Base-by-base conservation (phyloP, 1,140 invertebrate species). In the Meloidogyne exigua region DNA sequence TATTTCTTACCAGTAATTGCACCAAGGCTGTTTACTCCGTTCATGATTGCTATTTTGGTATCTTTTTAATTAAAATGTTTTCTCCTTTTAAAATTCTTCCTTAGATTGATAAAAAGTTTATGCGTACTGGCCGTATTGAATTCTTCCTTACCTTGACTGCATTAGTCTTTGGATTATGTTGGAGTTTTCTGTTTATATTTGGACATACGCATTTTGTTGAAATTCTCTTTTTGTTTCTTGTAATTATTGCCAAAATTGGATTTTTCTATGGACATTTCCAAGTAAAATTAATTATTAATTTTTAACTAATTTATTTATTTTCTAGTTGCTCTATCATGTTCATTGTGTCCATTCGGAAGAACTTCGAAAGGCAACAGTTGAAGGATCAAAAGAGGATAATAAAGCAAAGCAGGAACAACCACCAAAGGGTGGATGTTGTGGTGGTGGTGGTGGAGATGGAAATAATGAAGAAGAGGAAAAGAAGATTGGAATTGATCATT, bases 191-290 rank as follows among this genome's bases (percentile, higher is more conserved):
- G 49, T 57, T 57, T 57, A 5, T 57, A n/a, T 57, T 4, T n/a
- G 5, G n/a, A 57, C 49, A 57, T 5, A 57, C 49, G 18, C 1
- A 9, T n/a, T n/a, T 7, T 57, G 4, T 57, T n/a, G 18, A 57
- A 9, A n/a, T 57, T n/a, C 18, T 57, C 21, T 9, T 57, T n/a
- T n/a, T 57, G 49, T n/a, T 57, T n/a, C 4, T 57, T 57, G 49
- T 57, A 57, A 57, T 57, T 57, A n/a, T 12, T 7, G 9, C 21
- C 49, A 57, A 57, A n/a, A 57, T 57, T n/a, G 49, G 49, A 9
- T 57, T 57, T n/a, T 57, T 57, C 49, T 57, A 57, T 57, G 49
- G 49, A 57, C 49, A 57, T n/a, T 57, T 57, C n/a, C 49, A 57
- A 57, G 49, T 57, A n/a, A 9, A n/a, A 7, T n/a, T n/a, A 7